These are phyloP conservation scores for Masticophis lateralis DNA, from an alignment of 2,797 vertebrate species.

Conservation along the genomic window DNA sequence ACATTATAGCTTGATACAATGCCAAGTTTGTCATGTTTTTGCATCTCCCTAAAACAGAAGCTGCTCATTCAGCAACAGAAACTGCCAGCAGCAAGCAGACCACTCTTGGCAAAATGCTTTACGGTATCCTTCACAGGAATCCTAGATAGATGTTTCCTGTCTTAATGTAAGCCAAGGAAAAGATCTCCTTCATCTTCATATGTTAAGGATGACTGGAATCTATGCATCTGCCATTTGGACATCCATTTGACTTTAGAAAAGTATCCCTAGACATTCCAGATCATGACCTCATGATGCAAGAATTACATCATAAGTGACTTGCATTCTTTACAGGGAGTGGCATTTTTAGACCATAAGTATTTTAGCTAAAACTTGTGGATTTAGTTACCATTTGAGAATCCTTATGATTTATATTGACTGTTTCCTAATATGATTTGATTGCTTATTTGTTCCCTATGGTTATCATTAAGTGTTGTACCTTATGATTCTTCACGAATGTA, in stretches of 20 bases:
- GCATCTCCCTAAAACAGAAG: not conserved
- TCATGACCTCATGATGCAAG: not conserved
- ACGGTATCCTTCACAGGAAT: not conserved
- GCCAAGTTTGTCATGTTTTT: not conserved
- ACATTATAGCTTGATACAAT: not conserved
- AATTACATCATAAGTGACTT: slow-evolving; percentile 10
- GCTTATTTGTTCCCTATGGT: too few species aligned
- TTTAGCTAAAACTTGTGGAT: not conserved
- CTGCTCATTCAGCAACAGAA: not conserved
- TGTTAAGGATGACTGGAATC: not conserved
- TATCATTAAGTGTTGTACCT: too few species aligned
- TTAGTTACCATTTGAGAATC: not conserved
- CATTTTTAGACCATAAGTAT: not conserved
- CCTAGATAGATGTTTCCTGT: not conserved
- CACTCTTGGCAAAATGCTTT: not conserved
- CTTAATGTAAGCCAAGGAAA: not conserved
- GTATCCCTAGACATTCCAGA: not conserved
- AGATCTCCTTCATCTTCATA: not conserved
- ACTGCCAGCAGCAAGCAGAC: not conserved
- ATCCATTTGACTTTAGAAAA: not conserved
- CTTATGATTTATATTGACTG: too few species aligned
- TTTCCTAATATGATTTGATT: too few species aligned
- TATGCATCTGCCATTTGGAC: not conserved
- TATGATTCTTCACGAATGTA: too few species aligned
- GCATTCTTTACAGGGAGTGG: not conserved